Conservation (phyloP, 2,888 invertebrate species). For the Oligia fasciuncula region DNA sequence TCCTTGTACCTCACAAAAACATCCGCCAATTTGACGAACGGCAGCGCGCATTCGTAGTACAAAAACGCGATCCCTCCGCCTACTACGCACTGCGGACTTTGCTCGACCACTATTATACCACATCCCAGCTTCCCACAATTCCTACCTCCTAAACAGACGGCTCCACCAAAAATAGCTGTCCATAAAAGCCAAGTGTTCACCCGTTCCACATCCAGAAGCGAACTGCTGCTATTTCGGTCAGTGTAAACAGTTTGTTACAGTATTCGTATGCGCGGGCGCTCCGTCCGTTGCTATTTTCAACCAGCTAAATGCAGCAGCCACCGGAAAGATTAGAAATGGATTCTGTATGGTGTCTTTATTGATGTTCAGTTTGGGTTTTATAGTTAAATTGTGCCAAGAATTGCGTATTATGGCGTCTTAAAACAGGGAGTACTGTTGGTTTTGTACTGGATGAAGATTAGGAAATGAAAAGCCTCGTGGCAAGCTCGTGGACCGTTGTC, state of each 20-base stretch:
- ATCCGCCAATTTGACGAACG: neutral
- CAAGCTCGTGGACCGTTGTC: neutral
- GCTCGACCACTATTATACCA: constrained; percentile 27
- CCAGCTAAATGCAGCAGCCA: constrained; percentile 83
- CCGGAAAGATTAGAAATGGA: constrained; percentile 79
- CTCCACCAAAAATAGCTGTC: constrained; percentile 75
- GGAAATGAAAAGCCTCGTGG: neutral
- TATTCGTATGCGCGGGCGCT: constrained; percentile 75
- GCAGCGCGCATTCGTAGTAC: neutral
- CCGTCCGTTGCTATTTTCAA: constrained; percentile 82
- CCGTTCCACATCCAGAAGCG: constrained; percentile 83
- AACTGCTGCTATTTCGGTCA: constrained; percentile 79
- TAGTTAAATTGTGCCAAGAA: constrained; percentile 44
- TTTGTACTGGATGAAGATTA: neutral
- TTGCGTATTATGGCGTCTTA: neutral
- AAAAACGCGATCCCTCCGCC: neutral
- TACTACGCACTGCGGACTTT: neutral
- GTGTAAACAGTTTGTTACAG: constrained; percentile 79
- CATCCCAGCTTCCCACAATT: constrained; percentile 45
- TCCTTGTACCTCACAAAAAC: neutral
- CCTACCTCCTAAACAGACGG: constrained; percentile 45
- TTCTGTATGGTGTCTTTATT: constrained; percentile 67
- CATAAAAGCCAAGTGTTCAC: constrained; percentile 81
- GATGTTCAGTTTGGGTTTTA: constrained; percentile 50
- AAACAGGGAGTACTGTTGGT: neutral